Evolutionary conservation across 2,797 vertebrate genomes (phyloP), one percentile per base, ranked within the genome.

Genomic region (Lacerta agilis): DNA sequence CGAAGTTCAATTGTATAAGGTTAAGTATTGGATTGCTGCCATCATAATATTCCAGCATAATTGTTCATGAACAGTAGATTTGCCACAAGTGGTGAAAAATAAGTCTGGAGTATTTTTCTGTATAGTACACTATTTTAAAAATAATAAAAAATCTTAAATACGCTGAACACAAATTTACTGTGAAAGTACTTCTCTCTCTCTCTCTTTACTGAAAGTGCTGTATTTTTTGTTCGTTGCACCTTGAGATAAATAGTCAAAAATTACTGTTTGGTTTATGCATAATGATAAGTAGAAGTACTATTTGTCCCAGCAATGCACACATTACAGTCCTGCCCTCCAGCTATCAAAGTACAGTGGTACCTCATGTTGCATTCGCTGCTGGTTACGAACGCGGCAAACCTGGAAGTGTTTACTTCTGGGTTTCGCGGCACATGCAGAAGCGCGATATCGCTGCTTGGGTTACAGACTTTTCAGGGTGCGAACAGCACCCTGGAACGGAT

Each of bases 131-230:
- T 96, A 94, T 94, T 96, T 96, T 93, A 95, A 95, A 95, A 91
- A 95, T 94, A 97, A 97, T 97, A 97, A 97, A 97, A 97, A 97
- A 92, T 81, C 90, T 85, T 89, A 91, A 90, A 79, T 82, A 89
- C 36, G 45, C 38, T 81, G 89, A 91, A 91, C 80, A 71, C 3
- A 25, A 17, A 18, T 83, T 71, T 71, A 78, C 8, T 83, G 38
- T 18, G 11, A 3, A 20, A 38, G 9, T 7, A 3, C 4, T 79
- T 58, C 41, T 88, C 15, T 55, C 49, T 49, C 2, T 25, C 73
- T 41, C 29, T 49, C 33, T 33, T 29, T 77, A 15, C 38, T 49
- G 25, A 49, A 75, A 87, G 10, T 1, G 29, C 18, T 76, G 61
- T 75, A 7, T 75, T 75, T 82, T 7, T 71, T 43, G 10, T 75